Evolutionary conservation across 2,888 invertebrate species (phyloP).

Genomic region (Rapana venosa): DNA sequence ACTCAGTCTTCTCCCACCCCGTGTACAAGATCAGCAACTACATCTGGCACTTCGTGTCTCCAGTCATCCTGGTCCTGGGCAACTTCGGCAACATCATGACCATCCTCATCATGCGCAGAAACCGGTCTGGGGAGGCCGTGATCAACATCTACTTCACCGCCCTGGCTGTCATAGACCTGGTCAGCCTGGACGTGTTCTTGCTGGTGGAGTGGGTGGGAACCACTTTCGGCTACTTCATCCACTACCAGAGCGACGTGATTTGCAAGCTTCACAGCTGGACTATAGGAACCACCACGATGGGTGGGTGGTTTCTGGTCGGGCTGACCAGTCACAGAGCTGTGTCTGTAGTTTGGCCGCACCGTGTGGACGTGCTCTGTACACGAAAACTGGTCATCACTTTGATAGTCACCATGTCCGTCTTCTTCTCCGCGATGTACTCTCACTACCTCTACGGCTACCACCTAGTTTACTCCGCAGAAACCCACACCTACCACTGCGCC

Average conservation of each 20-base stretch:
- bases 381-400: not conserved
- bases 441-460: not conserved
- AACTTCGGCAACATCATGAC: constrained; percentile 23
- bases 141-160: constrained; percentile 14
- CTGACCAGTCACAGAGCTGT: not conserved
- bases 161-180: not conserved
- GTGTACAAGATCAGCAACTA: not conserved
- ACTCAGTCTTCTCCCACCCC: not conserved
- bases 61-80: not conserved
- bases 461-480: not conserved
- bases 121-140: not conserved
- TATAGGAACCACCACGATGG: not conserved
- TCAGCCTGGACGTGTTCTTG: not conserved
- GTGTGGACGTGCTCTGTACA: constrained; percentile 2
- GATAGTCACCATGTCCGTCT: not conserved
- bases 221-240: not conserved
- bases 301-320: constrained; percentile 7
- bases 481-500: not conserved
- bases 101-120: not conserved
- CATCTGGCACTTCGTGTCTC: not conserved
- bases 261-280: constrained; percentile 6
- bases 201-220: not conserved
- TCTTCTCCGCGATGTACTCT: not conserved
- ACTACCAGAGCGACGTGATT: not conserved
- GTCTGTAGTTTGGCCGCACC: constrained; percentile 28